Evolutionary conservation across 1,140 invertebrate species (phyloP).

Genomic region (Cecropterus lyciades): DNA sequence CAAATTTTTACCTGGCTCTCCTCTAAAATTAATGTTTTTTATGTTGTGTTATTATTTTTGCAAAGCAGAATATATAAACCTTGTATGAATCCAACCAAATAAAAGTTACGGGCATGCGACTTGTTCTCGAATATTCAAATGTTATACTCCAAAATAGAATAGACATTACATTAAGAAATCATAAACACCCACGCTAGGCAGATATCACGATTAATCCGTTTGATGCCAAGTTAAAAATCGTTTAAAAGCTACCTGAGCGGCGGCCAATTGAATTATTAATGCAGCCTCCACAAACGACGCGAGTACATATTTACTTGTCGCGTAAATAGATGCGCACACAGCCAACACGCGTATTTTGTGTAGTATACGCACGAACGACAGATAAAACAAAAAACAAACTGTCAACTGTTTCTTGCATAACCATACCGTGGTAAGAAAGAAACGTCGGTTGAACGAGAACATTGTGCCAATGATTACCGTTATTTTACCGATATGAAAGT

Average conservation of each 20-base stretch:
- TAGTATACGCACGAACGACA: slow-evolving; percentile 51
- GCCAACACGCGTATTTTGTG: slow-evolving; percentile 72
- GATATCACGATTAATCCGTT: slow-evolving; percentile 75
- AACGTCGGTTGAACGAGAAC: too few relatives aligned
- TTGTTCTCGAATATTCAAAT: too few relatives aligned
- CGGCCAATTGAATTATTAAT: slow-evolving; percentile 83
- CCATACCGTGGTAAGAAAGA: background rate
- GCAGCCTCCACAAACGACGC: slow-evolving; percentile 79
- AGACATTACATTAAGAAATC: slow-evolving; percentile 4
- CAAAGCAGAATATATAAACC: too few relatives aligned
- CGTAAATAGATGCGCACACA: slow-evolving; percentile 84
- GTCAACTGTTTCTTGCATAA: background rate
- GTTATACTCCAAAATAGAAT: too few relatives aligned
- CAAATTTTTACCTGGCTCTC: too few relatives aligned
- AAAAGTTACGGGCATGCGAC: too few relatives aligned
- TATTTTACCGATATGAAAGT: too few relatives aligned
- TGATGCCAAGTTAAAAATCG: slow-evolving; percentile 81
- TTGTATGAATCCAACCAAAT: too few relatives aligned
- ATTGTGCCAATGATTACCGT: too few relatives aligned
- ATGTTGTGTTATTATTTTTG: too few relatives aligned
- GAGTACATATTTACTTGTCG: slow-evolving; percentile 82
- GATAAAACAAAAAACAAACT: slow-evolving; percentile 37
- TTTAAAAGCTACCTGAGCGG: slow-evolving; percentile 80
- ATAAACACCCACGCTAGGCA: background rate
- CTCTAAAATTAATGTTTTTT: too few relatives aligned